Conservation (phyloP, 2,888 invertebrate species). For the Malacosoma neustria region DNA sequence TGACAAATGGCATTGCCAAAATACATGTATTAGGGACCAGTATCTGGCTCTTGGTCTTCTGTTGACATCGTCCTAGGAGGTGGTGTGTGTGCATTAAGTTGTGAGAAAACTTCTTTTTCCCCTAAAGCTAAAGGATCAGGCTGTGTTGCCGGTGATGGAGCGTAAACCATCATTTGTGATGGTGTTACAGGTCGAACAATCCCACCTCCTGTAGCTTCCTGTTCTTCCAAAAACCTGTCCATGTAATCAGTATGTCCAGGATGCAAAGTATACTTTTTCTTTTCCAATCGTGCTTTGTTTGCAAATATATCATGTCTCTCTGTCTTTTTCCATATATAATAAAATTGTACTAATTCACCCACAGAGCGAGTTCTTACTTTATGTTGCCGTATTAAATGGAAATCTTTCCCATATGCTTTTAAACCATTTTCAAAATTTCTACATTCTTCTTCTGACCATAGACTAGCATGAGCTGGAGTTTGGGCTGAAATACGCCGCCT, state of each 20-base stretch:
- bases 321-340: constrained; percentile 98
- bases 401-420: constrained; percentile 95
- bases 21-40: constrained; percentile 56
- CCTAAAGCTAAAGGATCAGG: constrained; percentile 65
- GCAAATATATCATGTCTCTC: constrained; percentile 96
- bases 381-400: constrained; percentile 93
- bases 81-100: constrained; percentile 50
- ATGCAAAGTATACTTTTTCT: constrained; percentile 93
- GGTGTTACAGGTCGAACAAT: constrained; percentile 74
- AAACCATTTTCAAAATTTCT: constrained; percentile 97
- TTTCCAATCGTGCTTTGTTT: constrained; percentile 90
- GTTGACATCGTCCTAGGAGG: constrained; percentile 51
- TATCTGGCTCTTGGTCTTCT: constrained; percentile 59
- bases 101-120: constrained; percentile 67
- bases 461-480: constrained; percentile 81
- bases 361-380: constrained; percentile 96
- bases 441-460: constrained; percentile 98
- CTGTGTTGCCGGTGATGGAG: constrained; percentile 53
- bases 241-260: constrained; percentile 95
- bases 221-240: constrained; percentile 93
- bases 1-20: constrained; percentile 33
- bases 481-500: constrained; percentile 84
- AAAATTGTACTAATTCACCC: constrained; percentile 97
- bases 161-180: constrained; percentile 75
- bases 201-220: constrained; percentile 83